phyloP scores from a whole-genome alignment of 2,888 invertebrate genomes.

The Epinotia brunnichana region DNA sequence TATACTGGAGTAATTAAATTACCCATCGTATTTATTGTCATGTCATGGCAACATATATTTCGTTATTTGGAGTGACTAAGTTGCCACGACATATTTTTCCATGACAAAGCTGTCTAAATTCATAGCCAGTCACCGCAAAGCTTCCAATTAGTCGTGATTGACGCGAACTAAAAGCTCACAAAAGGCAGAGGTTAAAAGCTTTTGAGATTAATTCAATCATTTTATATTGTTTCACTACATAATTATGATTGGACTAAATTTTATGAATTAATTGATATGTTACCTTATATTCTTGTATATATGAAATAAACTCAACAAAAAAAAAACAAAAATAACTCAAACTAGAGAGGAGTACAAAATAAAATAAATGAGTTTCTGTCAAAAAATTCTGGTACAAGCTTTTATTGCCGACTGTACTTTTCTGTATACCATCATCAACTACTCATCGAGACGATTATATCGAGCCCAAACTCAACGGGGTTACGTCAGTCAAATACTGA shows the following conservation, averaged over 20 bases:
- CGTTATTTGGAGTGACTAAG: background rate
- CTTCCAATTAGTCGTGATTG: conserved; percentile 17
- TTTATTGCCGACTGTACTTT: too few relatives aligned
- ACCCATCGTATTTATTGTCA: background rate
- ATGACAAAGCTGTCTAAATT: background rate
- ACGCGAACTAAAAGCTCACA: conserved; percentile 23
- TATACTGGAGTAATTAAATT: background rate
- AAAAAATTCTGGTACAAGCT: too few relatives aligned
- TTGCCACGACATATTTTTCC: background rate
- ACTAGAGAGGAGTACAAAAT: too few relatives aligned
- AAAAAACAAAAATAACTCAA: too few relatives aligned
- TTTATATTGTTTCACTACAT: conserved; percentile 5
- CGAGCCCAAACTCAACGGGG: too few relatives aligned
- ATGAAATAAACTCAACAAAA: too few relatives aligned
- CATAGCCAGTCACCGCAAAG: conserved; percentile 6
- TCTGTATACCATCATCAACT: too few relatives aligned
- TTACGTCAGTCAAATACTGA: too few relatives aligned
- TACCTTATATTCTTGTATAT: too few relatives aligned
- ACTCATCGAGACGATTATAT: too few relatives aligned
- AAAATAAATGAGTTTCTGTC: too few relatives aligned
- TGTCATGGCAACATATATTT: background rate
- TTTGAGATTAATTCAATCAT: conserved; percentile 9
- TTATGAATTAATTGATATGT: too few relatives aligned
- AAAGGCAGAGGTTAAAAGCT: conserved; percentile 19
- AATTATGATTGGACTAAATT: background rate